Evolutionary conservation across 2,113 vertebrate species (phyloP).

Genomic region (Pterophyllum scalare): DNA sequence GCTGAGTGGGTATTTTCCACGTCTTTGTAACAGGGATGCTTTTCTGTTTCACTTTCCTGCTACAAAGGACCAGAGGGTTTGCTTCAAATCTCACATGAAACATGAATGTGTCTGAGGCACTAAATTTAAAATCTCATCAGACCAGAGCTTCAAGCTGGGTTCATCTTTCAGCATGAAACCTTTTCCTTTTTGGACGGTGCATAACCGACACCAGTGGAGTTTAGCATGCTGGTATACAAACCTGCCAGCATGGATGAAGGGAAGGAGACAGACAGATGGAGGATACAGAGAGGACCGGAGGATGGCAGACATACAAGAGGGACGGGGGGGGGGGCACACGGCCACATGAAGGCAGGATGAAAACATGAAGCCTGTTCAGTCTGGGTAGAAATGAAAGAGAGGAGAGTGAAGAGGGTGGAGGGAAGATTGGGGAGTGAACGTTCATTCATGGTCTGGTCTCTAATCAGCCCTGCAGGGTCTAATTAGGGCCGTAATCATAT

Average conservation of each 20-base stretch:
- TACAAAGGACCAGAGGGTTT: background rate
- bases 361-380: background rate
- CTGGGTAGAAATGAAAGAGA: slow-evolving; percentile 43
- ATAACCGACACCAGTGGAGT: background rate
- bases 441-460: slow-evolving; percentile 42
- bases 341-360: slow-evolving; percentile 47
- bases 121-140: background rate
- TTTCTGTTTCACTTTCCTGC: background rate
- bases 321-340: background rate
- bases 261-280: slow-evolving; percentile 64
- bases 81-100: background rate
- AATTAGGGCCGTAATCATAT: slow-evolving; percentile 64
- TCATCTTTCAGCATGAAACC: background rate
- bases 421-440: background rate
- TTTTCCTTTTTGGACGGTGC: background rate
- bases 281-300: slow-evolving; percentile 38
- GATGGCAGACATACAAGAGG: slow-evolving; percentile 40
- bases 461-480: slow-evolving; percentile 59
- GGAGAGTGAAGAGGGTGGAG: slow-evolving; percentile 30
- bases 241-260: slow-evolving; percentile 40
- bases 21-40: background rate
- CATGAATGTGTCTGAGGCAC: background rate
- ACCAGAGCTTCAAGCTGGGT: background rate
- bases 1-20: background rate
- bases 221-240: slow-evolving; percentile 36